These are phyloP conservation scores for Drosophila suzukii DNA, from an alignment of 1,140 invertebrate genomes.

Conservation along the genomic window DNA sequence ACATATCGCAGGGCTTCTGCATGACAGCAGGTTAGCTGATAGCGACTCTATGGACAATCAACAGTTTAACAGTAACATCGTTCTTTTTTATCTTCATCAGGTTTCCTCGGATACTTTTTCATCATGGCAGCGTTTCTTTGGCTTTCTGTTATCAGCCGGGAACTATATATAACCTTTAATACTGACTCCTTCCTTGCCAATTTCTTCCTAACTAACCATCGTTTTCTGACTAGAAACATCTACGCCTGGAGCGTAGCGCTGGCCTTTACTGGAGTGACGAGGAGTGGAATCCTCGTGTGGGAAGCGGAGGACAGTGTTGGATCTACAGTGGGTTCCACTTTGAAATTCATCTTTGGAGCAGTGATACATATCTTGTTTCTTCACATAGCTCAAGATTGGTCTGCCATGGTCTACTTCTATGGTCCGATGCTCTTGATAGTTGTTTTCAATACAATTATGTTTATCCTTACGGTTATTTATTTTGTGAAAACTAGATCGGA, in stretches of 20 bases:
- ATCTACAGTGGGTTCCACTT: slow-evolving; percentile 85
- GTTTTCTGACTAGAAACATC: slow-evolving; percentile 86
- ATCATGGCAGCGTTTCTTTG: slow-evolving; percentile 91
- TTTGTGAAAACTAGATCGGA: too few relatives aligned
- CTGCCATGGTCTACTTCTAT: slow-evolving; percentile 90
- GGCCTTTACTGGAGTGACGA: slow-evolving; percentile 81
- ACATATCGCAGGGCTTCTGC: background rate
- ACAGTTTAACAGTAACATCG: too few relatives aligned
- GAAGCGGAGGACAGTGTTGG: slow-evolving; percentile 85
- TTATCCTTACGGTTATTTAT: slow-evolving; percentile 86
- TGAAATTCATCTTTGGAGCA: background rate
- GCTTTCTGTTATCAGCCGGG: slow-evolving; percentile 91
- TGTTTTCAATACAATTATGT: slow-evolving; percentile 89
- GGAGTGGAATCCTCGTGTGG: slow-evolving; percentile 85
- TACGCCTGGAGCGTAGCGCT: slow-evolving; percentile 89
- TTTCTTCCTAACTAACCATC: slow-evolving; percentile 66
- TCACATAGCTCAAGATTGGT: slow-evolving; percentile 32
- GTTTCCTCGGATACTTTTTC: slow-evolving; percentile 89
- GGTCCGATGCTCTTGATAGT: slow-evolving; percentile 89
- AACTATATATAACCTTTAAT: slow-evolving; percentile 85
- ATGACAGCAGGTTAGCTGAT: slow-evolving; percentile 2
- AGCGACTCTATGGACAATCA: too few relatives aligned
- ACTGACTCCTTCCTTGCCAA: slow-evolving; percentile 48
- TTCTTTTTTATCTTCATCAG: slow-evolving; percentile 50
- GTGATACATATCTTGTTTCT: background rate